A percentile compares a stretch with the other conserved stretches of the same genome.
These are phyloP conservation scores for Triplophysa siluroides DNA, from an alignment of 2,113 vertebrate genomes.

Conservation along the genomic window DNA sequence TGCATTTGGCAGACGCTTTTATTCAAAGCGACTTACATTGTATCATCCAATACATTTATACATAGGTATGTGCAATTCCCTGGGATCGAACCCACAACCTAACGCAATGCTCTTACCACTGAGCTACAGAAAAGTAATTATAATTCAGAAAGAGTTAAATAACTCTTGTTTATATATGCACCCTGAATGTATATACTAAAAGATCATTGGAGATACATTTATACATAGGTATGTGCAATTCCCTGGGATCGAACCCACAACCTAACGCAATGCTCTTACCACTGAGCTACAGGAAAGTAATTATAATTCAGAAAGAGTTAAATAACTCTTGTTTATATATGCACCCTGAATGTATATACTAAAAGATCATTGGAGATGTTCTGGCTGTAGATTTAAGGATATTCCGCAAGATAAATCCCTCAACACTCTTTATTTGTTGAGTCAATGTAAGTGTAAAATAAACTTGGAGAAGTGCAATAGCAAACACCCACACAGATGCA, in stretches of 20 bases:
- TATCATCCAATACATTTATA: too few species aligned
- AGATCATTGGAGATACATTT: constrained; percentile 14
- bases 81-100: too few species aligned
- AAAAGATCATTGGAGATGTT: constrained; percentile 21
- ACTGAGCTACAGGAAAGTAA: too few species aligned
- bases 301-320: background rate
- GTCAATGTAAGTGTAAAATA: constrained; percentile 40
- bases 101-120: too few species aligned
- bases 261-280: too few species aligned
- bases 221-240: too few species aligned
- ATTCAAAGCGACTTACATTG: too few species aligned
- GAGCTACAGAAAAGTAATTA: too few species aligned
- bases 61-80: too few species aligned
- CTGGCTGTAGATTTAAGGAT: constrained; percentile 20
- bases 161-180: constrained; percentile 1
- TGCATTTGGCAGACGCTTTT: too few species aligned
- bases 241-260: too few species aligned
- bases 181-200: background rate
- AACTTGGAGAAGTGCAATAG: constrained; percentile 33
- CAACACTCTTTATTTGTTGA: constrained; percentile 27
- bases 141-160: background rate
- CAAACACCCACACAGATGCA: constrained; percentile 18
- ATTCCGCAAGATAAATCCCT: constrained; percentile 12
- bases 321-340: constrained; percentile 8
- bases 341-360: background rate